Percentiles rank a stretch among this genome's conserved stretches.
Evolutionary conservation across 2,113 vertebrate genomes (phyloP).

Genomic region (Tonatia bakeri): DNA sequence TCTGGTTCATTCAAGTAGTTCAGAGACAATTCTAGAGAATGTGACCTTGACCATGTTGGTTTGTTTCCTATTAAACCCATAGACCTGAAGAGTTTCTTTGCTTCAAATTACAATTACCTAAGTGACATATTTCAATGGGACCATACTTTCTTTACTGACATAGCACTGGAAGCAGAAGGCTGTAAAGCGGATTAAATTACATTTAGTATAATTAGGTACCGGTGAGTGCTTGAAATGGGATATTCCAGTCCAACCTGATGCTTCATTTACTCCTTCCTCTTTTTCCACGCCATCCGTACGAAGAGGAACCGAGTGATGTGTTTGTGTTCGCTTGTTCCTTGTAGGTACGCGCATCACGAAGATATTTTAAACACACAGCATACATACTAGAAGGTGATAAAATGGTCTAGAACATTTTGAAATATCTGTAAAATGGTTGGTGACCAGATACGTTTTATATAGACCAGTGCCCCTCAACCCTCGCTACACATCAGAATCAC

Average conservation of each 20-base stretch:
- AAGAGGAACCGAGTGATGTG: background rate
- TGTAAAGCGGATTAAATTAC: constrained; percentile 23
- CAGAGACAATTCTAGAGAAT: background rate
- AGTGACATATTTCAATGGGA: background rate
- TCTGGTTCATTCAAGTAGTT: background rate
- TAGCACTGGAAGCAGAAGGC: background rate
- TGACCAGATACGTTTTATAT: background rate
- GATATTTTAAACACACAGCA: background rate
- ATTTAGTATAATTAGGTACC: constrained; percentile 19
- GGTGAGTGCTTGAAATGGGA: constrained; percentile 38
- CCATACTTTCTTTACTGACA: constrained; percentile 24
- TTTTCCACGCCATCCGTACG: background rate
- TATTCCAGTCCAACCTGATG: background rate
- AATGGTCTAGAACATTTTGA: background rate
- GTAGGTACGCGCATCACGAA: background rate
- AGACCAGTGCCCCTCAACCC: background rate
- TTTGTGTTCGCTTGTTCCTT: background rate
- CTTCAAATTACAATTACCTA: constrained; percentile 15
- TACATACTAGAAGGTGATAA: background rate
- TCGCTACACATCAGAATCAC: background rate
- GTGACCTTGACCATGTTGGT: background rate
- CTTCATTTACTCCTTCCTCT: background rate
- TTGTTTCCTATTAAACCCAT: constrained; percentile 8
- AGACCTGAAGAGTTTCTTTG: background rate
- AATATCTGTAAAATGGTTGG: background rate